Evolutionary conservation across 2,888 invertebrate genomes (phyloP), one percentile per base, ranked within the genome.

Genomic region (Philopedon plagiatum): DNA sequence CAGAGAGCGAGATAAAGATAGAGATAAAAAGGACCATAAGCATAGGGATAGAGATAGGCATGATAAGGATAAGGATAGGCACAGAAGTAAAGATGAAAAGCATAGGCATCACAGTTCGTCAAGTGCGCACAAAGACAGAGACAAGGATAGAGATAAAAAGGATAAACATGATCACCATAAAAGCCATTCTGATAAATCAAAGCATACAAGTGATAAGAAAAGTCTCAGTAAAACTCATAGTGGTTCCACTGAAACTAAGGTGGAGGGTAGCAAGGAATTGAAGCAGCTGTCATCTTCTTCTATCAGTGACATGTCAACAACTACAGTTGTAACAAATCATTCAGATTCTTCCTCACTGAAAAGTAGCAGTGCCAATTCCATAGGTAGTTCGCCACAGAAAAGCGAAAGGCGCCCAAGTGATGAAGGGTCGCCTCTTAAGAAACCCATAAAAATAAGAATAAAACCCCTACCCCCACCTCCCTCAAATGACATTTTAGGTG

Each of bases 401-500:
- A 75, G 78, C 46, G 76, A 78, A 57, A 74, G 75, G 26, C 65
- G 58, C 13, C 54, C 69, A 4, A 72, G 72, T 61, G 66, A 70
- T 13, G 67, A 70, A 11, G 49, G 44, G 11, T 26, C 65, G 8
- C 74, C 77, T 1, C 51, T 75, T 18, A 78, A 77, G 51, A 83
- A 82, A 76, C 77, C 79, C 18, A 78, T 80, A 37, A 80, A 80
- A 73, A 69, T 79, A 1, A 83, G 81, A 77, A 76, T 81, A 56
- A 83, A 83, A 77, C 79, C 81, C 56, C 71, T 79, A 56, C 73
- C 73, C n/a, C 68, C 77, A 79, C 81, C 83, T 15, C 81, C 81
- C 62, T 83, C 83, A 5, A 80, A 84, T 15, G 85, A 85, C 75
- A 79, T 85, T 51, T 79, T 85, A 49, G 85, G 85, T 51, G 85